Percentiles rank a stretch among this genome's conserved stretches.
These are phyloP conservation scores for Tapirus terrestris DNA, from an alignment of 2,113 vertebrate species.

Conservation along the genomic window DNA sequence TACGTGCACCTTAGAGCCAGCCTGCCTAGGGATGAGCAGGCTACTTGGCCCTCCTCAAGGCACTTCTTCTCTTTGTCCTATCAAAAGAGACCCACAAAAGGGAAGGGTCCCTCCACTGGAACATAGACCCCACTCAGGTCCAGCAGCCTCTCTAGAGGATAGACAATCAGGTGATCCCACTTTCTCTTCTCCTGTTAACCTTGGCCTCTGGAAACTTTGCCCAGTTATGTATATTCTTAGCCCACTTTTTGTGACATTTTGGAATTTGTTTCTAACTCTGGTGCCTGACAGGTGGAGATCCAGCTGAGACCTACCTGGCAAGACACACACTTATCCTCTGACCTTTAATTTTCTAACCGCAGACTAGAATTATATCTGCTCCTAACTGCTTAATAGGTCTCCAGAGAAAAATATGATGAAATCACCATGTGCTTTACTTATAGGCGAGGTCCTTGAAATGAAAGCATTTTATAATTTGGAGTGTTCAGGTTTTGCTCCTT, in stretches of 20 bases:
- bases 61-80: background rate
- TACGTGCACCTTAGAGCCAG: accelerated
- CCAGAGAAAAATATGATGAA: background rate
- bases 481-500: slow-evolving; percentile 33
- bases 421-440: background rate
- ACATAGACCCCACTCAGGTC: no score
- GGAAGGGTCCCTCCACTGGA: accelerated
- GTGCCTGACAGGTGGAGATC: background rate
- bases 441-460: slow-evolving; percentile 36
- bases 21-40: accelerated
- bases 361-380: background rate
- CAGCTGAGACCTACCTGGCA: background rate
- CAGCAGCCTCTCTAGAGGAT: background rate
- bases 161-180: accelerated
- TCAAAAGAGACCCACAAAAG: background rate
- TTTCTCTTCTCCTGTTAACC: background rate
- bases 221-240: background rate
- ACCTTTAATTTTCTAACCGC: slow-evolving; percentile 46
- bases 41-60: accelerated
- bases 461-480: slow-evolving; percentile 62
- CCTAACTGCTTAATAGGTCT: slow-evolving; percentile 42
- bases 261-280: background rate
- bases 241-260: background rate
- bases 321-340: slow-evolving; percentile 5
- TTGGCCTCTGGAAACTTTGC: background rate